These are phyloP conservation scores for Platorchestia sp. DNA, from an alignment of 1,140 invertebrate species.

Conservation along the genomic window DNA sequence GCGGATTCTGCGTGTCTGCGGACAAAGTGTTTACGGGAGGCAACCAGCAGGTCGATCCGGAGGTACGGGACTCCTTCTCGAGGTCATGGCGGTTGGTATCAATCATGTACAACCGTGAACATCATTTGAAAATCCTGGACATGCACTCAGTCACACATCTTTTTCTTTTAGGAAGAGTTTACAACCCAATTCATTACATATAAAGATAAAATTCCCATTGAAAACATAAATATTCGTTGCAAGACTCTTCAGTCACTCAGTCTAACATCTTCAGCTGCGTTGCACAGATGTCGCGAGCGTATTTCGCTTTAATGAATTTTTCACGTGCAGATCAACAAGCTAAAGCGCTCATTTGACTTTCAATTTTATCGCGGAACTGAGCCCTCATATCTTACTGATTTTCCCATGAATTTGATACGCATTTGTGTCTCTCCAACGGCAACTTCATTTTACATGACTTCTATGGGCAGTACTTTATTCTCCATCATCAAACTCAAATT, in stretches of 20 bases:
- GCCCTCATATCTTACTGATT: neutral
- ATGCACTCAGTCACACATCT: no score
- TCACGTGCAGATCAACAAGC: no score
- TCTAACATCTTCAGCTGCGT: no score
- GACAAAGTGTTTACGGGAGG: constrained; percentile 4
- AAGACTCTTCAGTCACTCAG: no score
- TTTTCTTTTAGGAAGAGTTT: no score
- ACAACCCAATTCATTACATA: no score
- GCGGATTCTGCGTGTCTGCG: constrained; percentile 22
- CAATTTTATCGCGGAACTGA: neutral
- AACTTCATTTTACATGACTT: neutral
- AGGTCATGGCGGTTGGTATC: neutral
- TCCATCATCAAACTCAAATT: neutral
- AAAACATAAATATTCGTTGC: no score
- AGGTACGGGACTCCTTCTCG: neutral
- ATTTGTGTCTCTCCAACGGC: neutral
- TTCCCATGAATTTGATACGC: neutral
- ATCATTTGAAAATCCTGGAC: no score
- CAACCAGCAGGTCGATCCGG: neutral
- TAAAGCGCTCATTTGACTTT: neutral
- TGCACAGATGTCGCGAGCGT: no score
- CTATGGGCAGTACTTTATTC: neutral
- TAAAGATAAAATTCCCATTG: no score
- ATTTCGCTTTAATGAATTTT: no score
- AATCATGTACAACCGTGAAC: neutral